Percentiles rank a stretch among this genome's conserved stretches.
Conservation (phyloP, 2,113 vertebrate genomes). For the Hippotragus niger region DNA sequence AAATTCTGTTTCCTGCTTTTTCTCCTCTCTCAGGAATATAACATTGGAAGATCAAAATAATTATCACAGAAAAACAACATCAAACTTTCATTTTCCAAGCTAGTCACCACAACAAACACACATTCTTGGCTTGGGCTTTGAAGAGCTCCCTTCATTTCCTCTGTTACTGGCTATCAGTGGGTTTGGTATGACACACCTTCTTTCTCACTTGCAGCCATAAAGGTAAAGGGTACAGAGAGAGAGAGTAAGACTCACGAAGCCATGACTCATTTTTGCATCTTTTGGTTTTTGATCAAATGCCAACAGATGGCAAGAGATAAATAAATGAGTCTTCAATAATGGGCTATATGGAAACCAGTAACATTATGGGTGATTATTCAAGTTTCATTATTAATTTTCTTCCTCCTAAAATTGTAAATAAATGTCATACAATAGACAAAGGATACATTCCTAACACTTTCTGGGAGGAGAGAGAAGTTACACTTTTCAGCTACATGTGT, state of each 20-base stretch:
- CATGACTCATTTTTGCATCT: conserved; percentile 68
- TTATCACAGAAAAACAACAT: conserved; percentile 36
- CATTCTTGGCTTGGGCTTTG: conserved; percentile 27
- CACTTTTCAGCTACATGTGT: background rate
- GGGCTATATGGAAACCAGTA: conserved; percentile 51
- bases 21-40: background rate
- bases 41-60: background rate
- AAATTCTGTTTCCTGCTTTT: background rate
- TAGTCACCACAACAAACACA: conserved; percentile 54
- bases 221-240: conserved; percentile 43
- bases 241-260: conserved; percentile 44
- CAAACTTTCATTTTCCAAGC: conserved; percentile 65
- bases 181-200: conserved; percentile 53
- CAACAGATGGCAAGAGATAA: conserved; percentile 66
- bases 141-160: conserved; percentile 43
- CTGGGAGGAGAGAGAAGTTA: background rate
- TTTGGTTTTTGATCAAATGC: conserved; percentile 67
- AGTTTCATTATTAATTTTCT: conserved; percentile 64
- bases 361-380: conserved; percentile 28
- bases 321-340: conserved; percentile 53
- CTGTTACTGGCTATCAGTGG: conserved; percentile 44
- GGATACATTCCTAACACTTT: background rate
- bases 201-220: conserved; percentile 21
- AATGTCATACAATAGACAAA: background rate
- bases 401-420: conserved; percentile 55